Evolutionary conservation across 2,113 vertebrate genomes (phyloP).

Genomic region (Columba janthina): DNA sequence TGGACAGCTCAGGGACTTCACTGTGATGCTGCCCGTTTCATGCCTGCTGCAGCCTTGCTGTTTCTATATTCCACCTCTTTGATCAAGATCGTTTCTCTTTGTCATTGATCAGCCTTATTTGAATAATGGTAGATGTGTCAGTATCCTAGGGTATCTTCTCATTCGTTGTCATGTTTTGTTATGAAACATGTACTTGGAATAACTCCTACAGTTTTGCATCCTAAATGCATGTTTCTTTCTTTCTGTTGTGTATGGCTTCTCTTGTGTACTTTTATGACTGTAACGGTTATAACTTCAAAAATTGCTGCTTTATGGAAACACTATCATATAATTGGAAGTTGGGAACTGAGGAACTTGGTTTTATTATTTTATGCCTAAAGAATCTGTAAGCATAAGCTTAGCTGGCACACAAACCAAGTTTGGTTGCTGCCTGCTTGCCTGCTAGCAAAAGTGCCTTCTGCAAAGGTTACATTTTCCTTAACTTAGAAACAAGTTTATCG

Average conservation of each 20-base stretch:
- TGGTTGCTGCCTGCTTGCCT: neutral
- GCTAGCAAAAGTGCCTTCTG: neutral
- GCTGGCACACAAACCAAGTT: neutral
- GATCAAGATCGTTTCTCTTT: neutral
- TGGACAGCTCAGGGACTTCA: neutral
- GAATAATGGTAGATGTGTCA: neutral
- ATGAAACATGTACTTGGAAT: neutral
- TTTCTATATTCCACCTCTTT: neutral
- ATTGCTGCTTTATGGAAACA: neutral
- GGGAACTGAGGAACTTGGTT: neutral
- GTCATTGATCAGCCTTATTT: neutral
- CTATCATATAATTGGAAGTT: neutral
- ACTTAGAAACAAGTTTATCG: neutral
- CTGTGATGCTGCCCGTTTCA: accelerated
- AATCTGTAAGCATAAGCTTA: neutral
- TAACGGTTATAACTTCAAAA: neutral
- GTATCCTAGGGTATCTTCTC: neutral
- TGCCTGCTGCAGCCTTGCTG: accelerated
- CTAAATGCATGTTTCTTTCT: neutral
- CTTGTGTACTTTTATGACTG: neutral
- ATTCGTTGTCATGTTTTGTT: neutral
- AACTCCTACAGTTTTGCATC: neutral
- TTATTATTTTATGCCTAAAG: neutral
- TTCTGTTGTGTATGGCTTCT: neutral
- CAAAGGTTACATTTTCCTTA: neutral